Evolutionary conservation across 2,797 vertebrate genomes (phyloP).

Genomic region (Poeciliopsis infans): DNA sequence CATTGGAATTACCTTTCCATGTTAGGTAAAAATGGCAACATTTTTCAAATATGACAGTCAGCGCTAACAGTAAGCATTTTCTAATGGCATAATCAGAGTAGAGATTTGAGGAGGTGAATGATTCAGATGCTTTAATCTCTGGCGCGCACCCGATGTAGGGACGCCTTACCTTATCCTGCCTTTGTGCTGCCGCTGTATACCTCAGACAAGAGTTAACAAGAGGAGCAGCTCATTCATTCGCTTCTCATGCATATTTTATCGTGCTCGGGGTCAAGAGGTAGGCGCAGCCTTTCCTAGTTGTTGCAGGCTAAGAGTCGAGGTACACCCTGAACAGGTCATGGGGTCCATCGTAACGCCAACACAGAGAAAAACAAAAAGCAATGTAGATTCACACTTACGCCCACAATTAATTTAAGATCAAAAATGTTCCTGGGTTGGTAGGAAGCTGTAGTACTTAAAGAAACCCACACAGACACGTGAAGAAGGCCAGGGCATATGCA

Average conservation of each 20-base stretch:
- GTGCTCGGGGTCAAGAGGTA: neutral
- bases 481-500: neutral
- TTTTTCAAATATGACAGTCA: neutral
- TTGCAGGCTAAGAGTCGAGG: neutral
- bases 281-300: neutral
- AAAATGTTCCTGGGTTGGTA: neutral
- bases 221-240: neutral
- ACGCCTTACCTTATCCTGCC: slow-evolving; percentile 1
- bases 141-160: neutral
- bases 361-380: neutral
- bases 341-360: neutral
- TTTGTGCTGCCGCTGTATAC: neutral
- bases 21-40: neutral
- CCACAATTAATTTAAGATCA: neutral
- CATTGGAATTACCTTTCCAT: neutral
- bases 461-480: neutral
- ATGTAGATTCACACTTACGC: neutral
- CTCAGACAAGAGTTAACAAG: slow-evolving; percentile 11
- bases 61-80: neutral
- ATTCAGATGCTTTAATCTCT: neutral
- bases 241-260: neutral
- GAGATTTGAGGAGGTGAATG: slow-evolving; percentile 4
- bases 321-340: neutral
- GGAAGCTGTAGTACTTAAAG: neutral
- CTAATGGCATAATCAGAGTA: neutral